phyloP scores from a whole-genome alignment of 1,140 invertebrate species.

The Reticulitermes speratus region DNA sequence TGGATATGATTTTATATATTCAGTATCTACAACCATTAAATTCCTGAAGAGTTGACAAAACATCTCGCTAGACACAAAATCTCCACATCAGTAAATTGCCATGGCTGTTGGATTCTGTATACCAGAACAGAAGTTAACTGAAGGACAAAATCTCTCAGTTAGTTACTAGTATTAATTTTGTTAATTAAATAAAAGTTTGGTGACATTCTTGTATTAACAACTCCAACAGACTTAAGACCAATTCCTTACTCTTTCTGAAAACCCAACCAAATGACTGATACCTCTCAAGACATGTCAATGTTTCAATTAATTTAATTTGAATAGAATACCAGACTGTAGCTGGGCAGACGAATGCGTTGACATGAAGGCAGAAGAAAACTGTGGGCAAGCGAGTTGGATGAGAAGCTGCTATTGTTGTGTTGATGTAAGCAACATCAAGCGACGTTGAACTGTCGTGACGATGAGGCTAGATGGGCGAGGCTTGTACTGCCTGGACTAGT shows the following conservation, averaged over 20 bases:
- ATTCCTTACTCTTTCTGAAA: conserved; percentile 6
- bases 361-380: conserved; percentile 35
- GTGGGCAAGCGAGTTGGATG: conserved; percentile 28
- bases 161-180: conserved; percentile 4
- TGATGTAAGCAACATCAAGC: conserved; percentile 24
- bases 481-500: conserved; percentile 25
- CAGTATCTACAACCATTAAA: background rate
- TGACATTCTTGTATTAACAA: background rate
- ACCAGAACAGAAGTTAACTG: background rate
- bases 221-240: background rate
- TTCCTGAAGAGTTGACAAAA: background rate
- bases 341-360: conserved; percentile 29
- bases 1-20: background rate
- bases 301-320: conserved; percentile 33
- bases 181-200: background rate
- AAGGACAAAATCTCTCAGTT: background rate
- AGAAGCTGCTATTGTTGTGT: conserved; percentile 32
- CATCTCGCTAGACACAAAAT: background rate
- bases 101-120: background rate
- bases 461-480: conserved; percentile 20
- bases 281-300: background rate
- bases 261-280: background rate
- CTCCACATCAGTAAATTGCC: background rate
- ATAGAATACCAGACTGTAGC: conserved; percentile 36
- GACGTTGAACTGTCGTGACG: conserved; percentile 33